These are phyloP conservation scores for Pipistrellus kuhlii DNA, from an alignment of 2,797 vertebrate genomes.

Conservation along the genomic window DNA sequence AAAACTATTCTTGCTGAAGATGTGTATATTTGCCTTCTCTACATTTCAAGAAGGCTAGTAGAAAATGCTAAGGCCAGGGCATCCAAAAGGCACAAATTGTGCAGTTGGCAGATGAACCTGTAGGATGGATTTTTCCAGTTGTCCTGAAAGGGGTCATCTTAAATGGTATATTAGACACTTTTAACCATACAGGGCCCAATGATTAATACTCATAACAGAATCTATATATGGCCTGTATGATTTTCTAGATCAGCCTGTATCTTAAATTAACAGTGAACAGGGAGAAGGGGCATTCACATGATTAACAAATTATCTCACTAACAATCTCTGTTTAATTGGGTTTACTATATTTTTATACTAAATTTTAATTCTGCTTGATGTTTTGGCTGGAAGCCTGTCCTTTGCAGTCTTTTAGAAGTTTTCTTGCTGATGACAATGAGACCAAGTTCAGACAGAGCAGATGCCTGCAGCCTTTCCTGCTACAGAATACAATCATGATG, in stretches of 20 bases:
- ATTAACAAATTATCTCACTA: constrained; percentile 67
- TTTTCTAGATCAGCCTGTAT: constrained; percentile 57
- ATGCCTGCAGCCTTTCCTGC: constrained; percentile 79
- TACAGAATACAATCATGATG: constrained; percentile 82
- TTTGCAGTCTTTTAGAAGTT: constrained; percentile 82
- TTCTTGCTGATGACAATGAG: constrained; percentile 78
- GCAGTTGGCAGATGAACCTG: constrained; percentile 65
- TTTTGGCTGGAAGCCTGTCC: constrained; percentile 81
- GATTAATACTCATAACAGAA: constrained; percentile 63
- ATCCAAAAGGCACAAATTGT: constrained; percentile 50
- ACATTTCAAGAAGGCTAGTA: constrained; percentile 22
- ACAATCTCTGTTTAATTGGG: constrained; percentile 81
- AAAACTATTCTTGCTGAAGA: constrained; percentile 40
- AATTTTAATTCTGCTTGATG: constrained; percentile 81
- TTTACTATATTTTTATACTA: constrained; percentile 82
- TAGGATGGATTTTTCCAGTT: constrained; percentile 78
- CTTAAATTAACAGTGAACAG: constrained; percentile 32
- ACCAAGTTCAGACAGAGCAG: constrained; percentile 78
- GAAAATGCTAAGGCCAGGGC: constrained; percentile 61
- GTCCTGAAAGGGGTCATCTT: constrained; percentile 51
- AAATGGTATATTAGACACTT: constrained; percentile 76
- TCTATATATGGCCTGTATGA: not conserved
- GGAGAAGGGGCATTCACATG: constrained; percentile 27
- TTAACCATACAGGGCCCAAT: constrained; percentile 40
- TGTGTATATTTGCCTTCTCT: constrained; percentile 15